phyloP scores from a whole-genome alignment of 2,797 vertebrate genomes.

The Crax fasciolata region DNA sequence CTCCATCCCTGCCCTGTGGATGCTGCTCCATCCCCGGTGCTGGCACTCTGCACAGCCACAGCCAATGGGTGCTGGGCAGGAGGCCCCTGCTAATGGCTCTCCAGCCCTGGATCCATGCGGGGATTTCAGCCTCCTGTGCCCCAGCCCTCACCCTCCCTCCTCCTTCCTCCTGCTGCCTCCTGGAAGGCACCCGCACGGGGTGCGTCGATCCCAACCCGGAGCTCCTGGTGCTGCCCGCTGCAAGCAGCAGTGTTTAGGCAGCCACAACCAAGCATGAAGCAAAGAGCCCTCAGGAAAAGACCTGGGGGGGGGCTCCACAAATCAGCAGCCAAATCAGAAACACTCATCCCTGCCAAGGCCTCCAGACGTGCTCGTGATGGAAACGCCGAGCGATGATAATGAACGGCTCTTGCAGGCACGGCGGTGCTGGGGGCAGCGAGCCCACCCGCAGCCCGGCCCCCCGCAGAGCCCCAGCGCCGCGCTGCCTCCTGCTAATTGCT shows the following conservation, averaged over 20 bases:
- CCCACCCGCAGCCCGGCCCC: not conserved
- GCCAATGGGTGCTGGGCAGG: no score
- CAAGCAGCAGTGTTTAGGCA: no score
- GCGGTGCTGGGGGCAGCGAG: not conserved
- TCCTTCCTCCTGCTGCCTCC: not conserved
- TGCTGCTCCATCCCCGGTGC: fast-evolving
- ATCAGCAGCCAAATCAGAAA: not conserved
- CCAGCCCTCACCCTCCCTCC: not conserved
- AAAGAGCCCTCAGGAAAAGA: not conserved
- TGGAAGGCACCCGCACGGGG: no score
- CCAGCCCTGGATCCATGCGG: no score
- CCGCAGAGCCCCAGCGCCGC: not conserved
- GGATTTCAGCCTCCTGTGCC: no score
- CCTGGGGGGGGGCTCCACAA: not conserved
- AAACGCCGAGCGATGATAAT: slow-evolving; percentile 54
- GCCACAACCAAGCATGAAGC: not conserved
- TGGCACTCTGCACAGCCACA: no score
- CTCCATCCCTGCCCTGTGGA: not conserved
- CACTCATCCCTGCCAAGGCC: not conserved
- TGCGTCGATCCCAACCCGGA: no score
- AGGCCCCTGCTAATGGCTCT: no score
- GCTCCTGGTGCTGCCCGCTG: no score
- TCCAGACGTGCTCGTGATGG: not conserved
- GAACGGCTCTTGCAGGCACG: slow-evolving; percentile 45
- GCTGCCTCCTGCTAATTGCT: slow-evolving; percentile 30